Evolutionary conservation across 2,888 invertebrate genomes (phyloP).

Genomic region (Auanema sp.): DNA sequence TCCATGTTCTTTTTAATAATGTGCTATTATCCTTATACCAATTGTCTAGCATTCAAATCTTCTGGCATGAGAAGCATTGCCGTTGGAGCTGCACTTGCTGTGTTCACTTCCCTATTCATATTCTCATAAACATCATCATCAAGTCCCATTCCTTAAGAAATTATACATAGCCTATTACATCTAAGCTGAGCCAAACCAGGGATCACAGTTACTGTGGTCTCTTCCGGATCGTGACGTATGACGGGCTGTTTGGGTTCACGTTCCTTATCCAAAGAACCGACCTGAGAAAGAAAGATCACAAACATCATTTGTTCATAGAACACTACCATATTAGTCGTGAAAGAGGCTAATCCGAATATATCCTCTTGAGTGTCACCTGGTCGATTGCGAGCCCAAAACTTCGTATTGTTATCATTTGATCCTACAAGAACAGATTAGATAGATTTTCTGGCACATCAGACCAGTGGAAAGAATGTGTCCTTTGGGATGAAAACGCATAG

Average conservation of each 20-base stretch:
- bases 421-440: slow-evolving; percentile 65
- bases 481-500: slow-evolving; percentile 96
- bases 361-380: slow-evolving; percentile 96
- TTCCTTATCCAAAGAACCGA: slow-evolving; percentile 48
- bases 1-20: no score
- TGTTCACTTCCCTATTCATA: slow-evolving; percentile 49
- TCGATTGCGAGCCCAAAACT: slow-evolving; percentile 98
- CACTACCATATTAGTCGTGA: slow-evolving; percentile 29
- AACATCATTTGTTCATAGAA: slow-evolving; percentile 1
- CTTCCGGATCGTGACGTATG: slow-evolving; percentile 24
- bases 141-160: slow-evolving; percentile 95
- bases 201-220: slow-evolving; percentile 21
- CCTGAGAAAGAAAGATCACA: slow-evolving; percentile 13
- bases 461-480: slow-evolving; percentile 96
- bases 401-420: slow-evolving; percentile 96
- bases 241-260: slow-evolving; percentile 32
- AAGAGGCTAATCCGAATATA: slow-evolving; percentile 77
- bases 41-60: slow-evolving; percentile 30
- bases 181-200: slow-evolving; percentile 23
- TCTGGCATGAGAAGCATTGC: slow-evolving; percentile 39
- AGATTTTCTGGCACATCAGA: not conserved
- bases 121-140: slow-evolving; percentile 82
- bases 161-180: slow-evolving; percentile 18
- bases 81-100: slow-evolving; percentile 13
- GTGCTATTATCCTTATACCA: no score